phyloP scores from a whole-genome alignment of 2,797 vertebrate species.

The Triplophysa bombifrons region DNA sequence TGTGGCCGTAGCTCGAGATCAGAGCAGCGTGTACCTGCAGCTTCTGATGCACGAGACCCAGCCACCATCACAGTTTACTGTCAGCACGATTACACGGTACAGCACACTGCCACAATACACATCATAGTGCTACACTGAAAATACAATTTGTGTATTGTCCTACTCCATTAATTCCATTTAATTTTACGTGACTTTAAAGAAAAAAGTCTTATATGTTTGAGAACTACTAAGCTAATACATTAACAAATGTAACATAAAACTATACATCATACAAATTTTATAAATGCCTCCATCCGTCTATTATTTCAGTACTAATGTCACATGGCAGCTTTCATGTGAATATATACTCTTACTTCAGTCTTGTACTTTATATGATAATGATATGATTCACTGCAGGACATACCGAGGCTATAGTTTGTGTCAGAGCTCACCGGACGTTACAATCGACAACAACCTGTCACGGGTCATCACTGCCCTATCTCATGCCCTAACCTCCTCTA shows the following conservation, averaged over 20 bases:
- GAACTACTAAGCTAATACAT: no score
- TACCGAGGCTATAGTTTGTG: conserved; percentile 91
- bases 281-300: no score
- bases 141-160: no score
- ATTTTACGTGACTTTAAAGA: no score
- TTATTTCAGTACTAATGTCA: neutral
- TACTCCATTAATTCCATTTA: no score
- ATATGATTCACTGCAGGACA: conserved; percentile 72
- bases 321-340: neutral
- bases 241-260: no score
- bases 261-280: no score
- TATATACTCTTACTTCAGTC: neutral
- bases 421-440: conserved; percentile 84
- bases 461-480: conserved; percentile 88
- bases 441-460: conserved; percentile 94
- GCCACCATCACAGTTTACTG: conserved; percentile 90
- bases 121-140: neutral
- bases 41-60: conserved; percentile 96
- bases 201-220: no score
- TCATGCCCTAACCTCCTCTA: conserved; percentile 87
- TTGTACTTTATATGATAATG: neutral
- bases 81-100: conserved; percentile 94
- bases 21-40: conserved; percentile 92
- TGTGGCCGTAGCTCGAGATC: conserved; percentile 92
- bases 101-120: conserved; percentile 67